These are phyloP conservation scores for Gambusia yucatana DNA, from an alignment of 2,797 vertebrate genomes.

Conservation along the genomic window DNA sequence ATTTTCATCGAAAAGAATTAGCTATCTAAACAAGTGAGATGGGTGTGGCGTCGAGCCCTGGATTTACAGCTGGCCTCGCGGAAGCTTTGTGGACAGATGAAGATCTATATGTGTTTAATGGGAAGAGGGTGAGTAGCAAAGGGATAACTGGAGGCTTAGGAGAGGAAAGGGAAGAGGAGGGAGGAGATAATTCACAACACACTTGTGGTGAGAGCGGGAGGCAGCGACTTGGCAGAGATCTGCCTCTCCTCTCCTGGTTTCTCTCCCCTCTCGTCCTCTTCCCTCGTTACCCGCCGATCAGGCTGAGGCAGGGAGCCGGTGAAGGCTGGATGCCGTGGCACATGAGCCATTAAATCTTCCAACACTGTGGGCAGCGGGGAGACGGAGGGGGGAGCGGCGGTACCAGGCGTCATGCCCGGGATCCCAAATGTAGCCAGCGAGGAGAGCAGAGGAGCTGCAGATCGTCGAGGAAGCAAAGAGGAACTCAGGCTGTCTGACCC, in stretches of 20 bases:
- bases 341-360: slow-evolving; percentile 82
- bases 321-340: slow-evolving; percentile 74
- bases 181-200: slow-evolving; percentile 74
- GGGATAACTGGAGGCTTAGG: slow-evolving; percentile 59
- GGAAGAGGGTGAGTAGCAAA: slow-evolving; percentile 65
- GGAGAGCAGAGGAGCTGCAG: slow-evolving; percentile 18
- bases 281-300: slow-evolving; percentile 44
- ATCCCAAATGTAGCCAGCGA: slow-evolving; percentile 27
- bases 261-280: slow-evolving; percentile 33
- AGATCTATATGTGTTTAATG: slow-evolving; percentile 74
- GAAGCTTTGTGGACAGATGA: slow-evolving; percentile 69
- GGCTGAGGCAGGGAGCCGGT: slow-evolving; percentile 54
- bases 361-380: slow-evolving; percentile 49
- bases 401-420: slow-evolving; percentile 47
- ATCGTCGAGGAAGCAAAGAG: not conserved
- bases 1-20: slow-evolving; percentile 81
- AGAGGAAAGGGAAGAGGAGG: slow-evolving; percentile 31
- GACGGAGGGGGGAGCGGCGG: slow-evolving; percentile 8
- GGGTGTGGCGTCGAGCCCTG: slow-evolving; percentile 44
- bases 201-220: slow-evolving; percentile 71
- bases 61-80: slow-evolving; percentile 49
- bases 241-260: slow-evolving; percentile 39
- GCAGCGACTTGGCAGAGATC: slow-evolving; percentile 64
- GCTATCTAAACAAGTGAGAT: slow-evolving; percentile 71
- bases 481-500: not conserved